Base-by-base conservation (phyloP, 2,888 invertebrate genomes). In the Cephus sareptanus region DNA sequence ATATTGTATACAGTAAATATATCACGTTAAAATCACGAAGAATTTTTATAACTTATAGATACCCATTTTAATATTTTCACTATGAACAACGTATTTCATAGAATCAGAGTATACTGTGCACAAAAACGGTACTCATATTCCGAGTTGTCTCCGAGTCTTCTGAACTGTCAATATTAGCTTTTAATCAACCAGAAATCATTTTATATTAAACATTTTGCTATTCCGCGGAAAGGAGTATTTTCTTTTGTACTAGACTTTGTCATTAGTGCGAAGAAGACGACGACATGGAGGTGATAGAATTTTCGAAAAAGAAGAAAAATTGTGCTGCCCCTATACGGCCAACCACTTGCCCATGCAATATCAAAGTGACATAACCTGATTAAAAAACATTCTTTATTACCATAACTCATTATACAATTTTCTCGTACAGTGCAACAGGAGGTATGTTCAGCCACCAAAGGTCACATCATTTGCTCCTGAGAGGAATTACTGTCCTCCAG, bases 1-100 rank as follows among this genome's bases (percentile, higher is more conserved):
- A 87, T 87, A 89, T 87, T 87, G 87, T 88, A 90, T 87, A 90
- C 86, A 88, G 85, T 88, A 88, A 89, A 88, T 87, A 89, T 88
- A 87, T 86, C 84, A 86, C 80, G 82, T 89, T 90, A 82, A 85
- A 86, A 84, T 81, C 81, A 83, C 80, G 82, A 56, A 23, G 56
- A 56, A 56, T 23, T 56, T 56, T 9, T 23, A 23, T 56, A 56
- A 56, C 9, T 56, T 23, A 23, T 23, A 23, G 23, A 56, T 23
- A 23, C 15, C 56, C 23, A 23, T 2, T 56, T 56, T 1, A 56
- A 56, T 23, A 56, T 56, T 56, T 56, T 1, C 23, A 23, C 9
- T 6, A 2, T 9, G 56, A 56, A 9, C 23, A 6, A 40, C 56
- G 23, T 56, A 23, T 56, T 56, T 56, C 2, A 56, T 56, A 15